A percentile compares a stretch with the other conserved stretches of the same genome.
Evolutionary conservation across 2,797 vertebrate species (phyloP).

Genomic region (Trachurus trachurus): DNA sequence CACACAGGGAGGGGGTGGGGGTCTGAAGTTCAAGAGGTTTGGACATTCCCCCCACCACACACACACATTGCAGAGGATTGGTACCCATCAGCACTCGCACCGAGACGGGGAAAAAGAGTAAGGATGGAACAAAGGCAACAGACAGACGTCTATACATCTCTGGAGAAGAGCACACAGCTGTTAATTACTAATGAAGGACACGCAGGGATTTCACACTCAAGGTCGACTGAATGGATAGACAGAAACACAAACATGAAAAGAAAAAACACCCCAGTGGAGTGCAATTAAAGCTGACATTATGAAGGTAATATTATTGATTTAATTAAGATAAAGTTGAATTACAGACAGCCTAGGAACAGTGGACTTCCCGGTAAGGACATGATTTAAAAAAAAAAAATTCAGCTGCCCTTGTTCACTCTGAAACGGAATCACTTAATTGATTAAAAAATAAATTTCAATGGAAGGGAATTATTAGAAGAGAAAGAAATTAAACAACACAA

Average conservation of each 20-base stretch:
- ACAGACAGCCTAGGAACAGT: slow-evolving; percentile 28
- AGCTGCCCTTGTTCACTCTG: slow-evolving; percentile 31
- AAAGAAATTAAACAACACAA: slow-evolving; percentile 1
- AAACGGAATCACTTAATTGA: slow-evolving; percentile 44
- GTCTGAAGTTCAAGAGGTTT: slow-evolving; percentile 66
- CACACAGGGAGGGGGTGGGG: slow-evolving; percentile 27
- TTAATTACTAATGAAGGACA: slow-evolving; percentile 80
- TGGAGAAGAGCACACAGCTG: slow-evolving; percentile 72
- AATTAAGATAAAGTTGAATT: slow-evolving; percentile 77
- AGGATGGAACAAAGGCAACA: slow-evolving; percentile 57
- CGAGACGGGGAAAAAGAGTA: slow-evolving; percentile 34
- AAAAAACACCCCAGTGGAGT: slow-evolving; percentile 44
- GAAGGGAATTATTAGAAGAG: background rate
- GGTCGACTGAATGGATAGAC: slow-evolving; percentile 68
- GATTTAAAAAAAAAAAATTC: slow-evolving; percentile 44
- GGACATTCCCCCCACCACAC: no score
- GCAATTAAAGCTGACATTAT: slow-evolving; percentile 71
- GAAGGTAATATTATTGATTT: slow-evolving; percentile 74
- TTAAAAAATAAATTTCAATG: slow-evolving; percentile 28
- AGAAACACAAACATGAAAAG: slow-evolving; percentile 58
- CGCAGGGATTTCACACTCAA: slow-evolving; percentile 65
- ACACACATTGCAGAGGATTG: slow-evolving; percentile 42
- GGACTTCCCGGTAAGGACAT: slow-evolving; percentile 38
- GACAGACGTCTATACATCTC: slow-evolving; percentile 70
- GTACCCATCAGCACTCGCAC: slow-evolving; percentile 35